A percentile compares a stretch with the other conserved stretches of the same genome.
phyloP scores from a whole-genome alignment of 2,888 invertebrate species.

The Hypena proboscidalis region DNA sequence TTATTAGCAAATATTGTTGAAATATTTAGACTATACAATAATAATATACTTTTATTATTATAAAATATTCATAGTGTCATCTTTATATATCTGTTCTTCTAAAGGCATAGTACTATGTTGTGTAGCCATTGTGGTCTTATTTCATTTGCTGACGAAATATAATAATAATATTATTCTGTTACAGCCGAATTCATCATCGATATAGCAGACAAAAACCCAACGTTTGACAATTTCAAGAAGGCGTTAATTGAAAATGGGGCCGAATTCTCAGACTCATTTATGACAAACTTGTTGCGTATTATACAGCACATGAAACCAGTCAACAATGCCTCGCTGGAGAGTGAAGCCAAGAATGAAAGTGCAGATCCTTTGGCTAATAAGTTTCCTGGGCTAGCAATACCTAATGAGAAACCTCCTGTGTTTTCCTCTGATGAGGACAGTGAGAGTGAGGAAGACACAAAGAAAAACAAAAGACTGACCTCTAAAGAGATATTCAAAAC shows the following conservation, averaged over 20 bases:
- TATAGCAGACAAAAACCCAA: constrained; percentile 94
- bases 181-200: constrained; percentile 98
- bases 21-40: too few relatives aligned
- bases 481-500: constrained; percentile 76
- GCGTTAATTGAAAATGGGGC: constrained; percentile 96
- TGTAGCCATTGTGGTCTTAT: too few relatives aligned
- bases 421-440: constrained; percentile 73
- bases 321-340: constrained; percentile 54
- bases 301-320: constrained; percentile 97
- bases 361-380: constrained; percentile 87
- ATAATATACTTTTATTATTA: too few relatives aligned
- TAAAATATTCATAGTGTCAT: too few relatives aligned
- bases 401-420: constrained; percentile 87
- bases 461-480: constrained; percentile 58
- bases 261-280: constrained; percentile 98
- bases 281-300: constrained; percentile 95
- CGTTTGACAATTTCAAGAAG: constrained; percentile 94
- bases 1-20: too few relatives aligned
- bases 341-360: constrained; percentile 48
- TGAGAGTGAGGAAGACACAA: constrained; percentile 60
- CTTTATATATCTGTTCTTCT: too few relatives aligned
- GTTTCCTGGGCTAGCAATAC: constrained; percentile 93
- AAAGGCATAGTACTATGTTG: too few relatives aligned
- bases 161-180: constrained; percentile 53
- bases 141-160: background rate